Evolutionary conservation across 1,140 invertebrate genomes (phyloP), one percentile per base, ranked within the genome.

Genomic region (Zophobas morio): DNA sequence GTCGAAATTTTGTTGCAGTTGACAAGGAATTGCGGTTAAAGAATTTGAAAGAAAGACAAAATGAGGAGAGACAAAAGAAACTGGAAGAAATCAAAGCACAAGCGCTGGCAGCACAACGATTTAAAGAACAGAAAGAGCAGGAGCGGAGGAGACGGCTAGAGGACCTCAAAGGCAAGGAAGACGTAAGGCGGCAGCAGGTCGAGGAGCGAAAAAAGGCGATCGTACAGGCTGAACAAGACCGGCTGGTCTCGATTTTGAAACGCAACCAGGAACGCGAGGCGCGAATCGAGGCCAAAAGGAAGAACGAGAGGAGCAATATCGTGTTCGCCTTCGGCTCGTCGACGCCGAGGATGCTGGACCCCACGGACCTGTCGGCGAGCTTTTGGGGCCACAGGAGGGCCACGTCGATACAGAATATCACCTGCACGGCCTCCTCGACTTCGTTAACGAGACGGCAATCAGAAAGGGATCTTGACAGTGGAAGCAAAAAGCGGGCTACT

Each of bases 311-410:
- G 79, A 91, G 90, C 86, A 91, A 88, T 47, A 89, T 90, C 79
- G 91, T 92, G 33, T 96, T 96, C 88, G 95, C 95, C 42, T 96
- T 96, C 88, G 95, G 95, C 49, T 96, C 95, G 82, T 96, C 95
- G 73, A 96, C 95, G 57, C 95, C 95, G 70, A 89, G 95, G 75
- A 93, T 96, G 88, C 87, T 96, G 81, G 95, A 96, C 84, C 94
- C 94, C 36, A 91, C 92, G 47, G 94, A 95, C 86, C 92, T 93
- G 75, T 91, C 92, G 57, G 91, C 92, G 76, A 91, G 92, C 72
- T 95, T 94, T 88, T 95, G 94, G 94, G 93, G 93, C 70, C 91
- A 93, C 82, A 90, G 94, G 86, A 90, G 94, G 85, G 94, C 95
- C 74, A 95, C 94, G 83, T 96, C 94, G 79, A 96, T 94, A 77